These are phyloP conservation scores for Enteromius paludinosus DNA, from an alignment of 2,797 vertebrate species.

Conservation along the genomic window DNA sequence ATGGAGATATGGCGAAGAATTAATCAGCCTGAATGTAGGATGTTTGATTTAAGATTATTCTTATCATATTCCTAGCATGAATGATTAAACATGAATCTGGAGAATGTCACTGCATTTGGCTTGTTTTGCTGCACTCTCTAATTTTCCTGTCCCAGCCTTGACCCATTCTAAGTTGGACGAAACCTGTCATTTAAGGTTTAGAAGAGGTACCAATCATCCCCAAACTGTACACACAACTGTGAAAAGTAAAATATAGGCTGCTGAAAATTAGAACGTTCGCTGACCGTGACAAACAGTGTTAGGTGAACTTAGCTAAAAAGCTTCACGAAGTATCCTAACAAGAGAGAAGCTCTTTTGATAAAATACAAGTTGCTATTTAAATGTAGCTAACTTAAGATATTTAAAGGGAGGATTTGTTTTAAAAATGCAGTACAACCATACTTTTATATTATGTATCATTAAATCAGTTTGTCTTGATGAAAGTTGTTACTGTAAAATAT, in stretches of 20 bases:
- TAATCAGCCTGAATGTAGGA: neutral
- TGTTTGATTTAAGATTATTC: neutral
- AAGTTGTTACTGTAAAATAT: neutral
- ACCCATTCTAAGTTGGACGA: neutral
- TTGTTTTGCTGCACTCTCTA: slow-evolving; percentile 37
- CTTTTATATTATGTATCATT: neutral
- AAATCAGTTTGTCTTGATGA: neutral
- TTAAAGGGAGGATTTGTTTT: neutral
- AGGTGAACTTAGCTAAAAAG: neutral
- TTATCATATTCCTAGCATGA: neutral
- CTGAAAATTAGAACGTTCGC: neutral
- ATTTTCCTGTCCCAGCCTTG: slow-evolving; percentile 38
- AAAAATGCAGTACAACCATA: neutral
- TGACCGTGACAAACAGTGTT: neutral
- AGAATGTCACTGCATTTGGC: slow-evolving; percentile 27
- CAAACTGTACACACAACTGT: neutral
- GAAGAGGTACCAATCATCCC: slow-evolving; percentile 1
- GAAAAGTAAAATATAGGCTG: neutral
- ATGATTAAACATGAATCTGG: neutral
- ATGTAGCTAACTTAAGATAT: neutral
- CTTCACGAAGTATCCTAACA: neutral
- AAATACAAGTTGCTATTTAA: neutral
- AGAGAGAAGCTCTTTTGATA: neutral
- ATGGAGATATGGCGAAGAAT: neutral
- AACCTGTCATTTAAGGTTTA: slow-evolving; percentile 23